Percentiles rank a stretch among this genome's conserved stretches.
Evolutionary conservation across 2,113 vertebrate genomes (phyloP).

Genomic region (Hystrix cristata): DNA sequence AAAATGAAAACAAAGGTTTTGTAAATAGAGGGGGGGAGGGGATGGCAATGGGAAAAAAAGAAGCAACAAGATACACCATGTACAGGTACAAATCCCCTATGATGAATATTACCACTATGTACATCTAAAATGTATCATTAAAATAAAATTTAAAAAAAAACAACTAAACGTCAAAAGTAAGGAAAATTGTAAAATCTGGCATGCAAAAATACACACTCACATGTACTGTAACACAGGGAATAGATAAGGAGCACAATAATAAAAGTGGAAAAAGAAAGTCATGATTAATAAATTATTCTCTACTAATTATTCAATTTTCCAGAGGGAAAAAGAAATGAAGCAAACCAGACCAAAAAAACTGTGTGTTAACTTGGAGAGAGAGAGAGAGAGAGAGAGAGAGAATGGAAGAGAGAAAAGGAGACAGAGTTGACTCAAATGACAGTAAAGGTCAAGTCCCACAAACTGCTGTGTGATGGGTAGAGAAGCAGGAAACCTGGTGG

Average conservation of each 20-base stretch:
- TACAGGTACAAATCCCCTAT: no score
- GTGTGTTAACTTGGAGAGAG: neutral
- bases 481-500: neutral
- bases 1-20: no score
- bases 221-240: neutral
- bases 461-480: neutral
- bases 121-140: no score
- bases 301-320: neutral
- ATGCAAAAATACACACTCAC: neutral
- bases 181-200: neutral
- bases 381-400: neutral
- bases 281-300: neutral
- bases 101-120: no score
- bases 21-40: no score
- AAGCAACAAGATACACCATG: no score
- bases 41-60: no score
- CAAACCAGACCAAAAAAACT: neutral
- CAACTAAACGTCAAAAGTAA: neutral
- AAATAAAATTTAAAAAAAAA: neutral
- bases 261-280: neutral
- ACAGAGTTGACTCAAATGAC: neutral
- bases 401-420: neutral
- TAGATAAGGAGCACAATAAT: neutral
- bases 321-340: neutral
- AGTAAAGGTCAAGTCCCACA: neutral